These are phyloP conservation scores for Tetragonisca angustula DNA, from an alignment of 2,888 invertebrate species.

Conservation along the genomic window DNA sequence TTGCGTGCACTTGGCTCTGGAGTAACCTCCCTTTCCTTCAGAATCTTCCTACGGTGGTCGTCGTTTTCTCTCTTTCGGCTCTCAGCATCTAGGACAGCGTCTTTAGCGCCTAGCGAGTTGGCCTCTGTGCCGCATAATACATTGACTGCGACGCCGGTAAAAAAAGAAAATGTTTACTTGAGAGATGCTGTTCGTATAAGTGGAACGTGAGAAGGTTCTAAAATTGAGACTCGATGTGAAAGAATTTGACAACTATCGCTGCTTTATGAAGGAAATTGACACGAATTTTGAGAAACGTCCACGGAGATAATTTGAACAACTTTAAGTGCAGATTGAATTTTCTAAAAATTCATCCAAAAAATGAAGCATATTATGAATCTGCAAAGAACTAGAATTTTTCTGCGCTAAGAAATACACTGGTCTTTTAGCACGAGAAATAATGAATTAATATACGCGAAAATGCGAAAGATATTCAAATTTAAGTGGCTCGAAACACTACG, in stretches of 20 bases:
- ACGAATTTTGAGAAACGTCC: neutral
- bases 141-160: neutral
- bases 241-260: too few relatives aligned
- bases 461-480: too few relatives aligned
- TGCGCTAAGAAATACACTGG: too few relatives aligned
- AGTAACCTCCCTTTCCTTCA: conserved; percentile 25
- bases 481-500: too few relatives aligned
- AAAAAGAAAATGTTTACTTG: neutral
- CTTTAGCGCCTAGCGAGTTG: conserved; percentile 17
- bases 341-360: neutral
- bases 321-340: neutral
- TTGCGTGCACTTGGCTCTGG: conserved; percentile 25
- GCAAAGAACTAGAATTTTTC: too few relatives aligned
- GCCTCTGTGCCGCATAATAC: neutral
- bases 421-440: too few relatives aligned
- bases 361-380: too few relatives aligned
- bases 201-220: neutral
- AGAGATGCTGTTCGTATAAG: neutral
- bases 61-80: conserved; percentile 2
- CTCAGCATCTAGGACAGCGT: conserved; percentile 14
- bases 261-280: neutral
- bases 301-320: too few relatives aligned
- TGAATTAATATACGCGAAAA: too few relatives aligned
- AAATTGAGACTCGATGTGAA: neutral
- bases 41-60: conserved; percentile 20